Evolutionary conservation across 2,888 invertebrate genomes (phyloP), one percentile per base, ranked within the genome.

Genomic region (Napeogenes inachia): DNA sequence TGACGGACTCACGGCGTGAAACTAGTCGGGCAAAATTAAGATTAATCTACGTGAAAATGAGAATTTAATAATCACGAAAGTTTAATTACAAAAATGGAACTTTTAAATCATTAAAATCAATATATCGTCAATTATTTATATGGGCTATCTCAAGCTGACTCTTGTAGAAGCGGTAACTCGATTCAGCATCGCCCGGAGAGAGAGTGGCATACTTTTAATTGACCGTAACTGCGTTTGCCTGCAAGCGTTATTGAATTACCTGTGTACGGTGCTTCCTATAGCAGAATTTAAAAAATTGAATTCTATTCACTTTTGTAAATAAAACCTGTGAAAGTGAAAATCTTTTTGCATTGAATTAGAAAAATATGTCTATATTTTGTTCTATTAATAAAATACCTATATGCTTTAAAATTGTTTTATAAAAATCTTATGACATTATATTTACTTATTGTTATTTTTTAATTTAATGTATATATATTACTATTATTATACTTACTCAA

Each of bases 161-260:
- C 78, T 77, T 75, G 73, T 69, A 73, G 75, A 74, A 74, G 71
- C 74, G 72, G 82, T 87, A 88, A 87, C 84, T 86, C 78, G 79
- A 87, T 87, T 85, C 80, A 73, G 66, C 71, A 75, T 74, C 77
- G 79, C 74, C 80, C 83, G 82, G 80, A 79, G 82, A 79, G 82
- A 80, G 85, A 87, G 82, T 82, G 81, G 87, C 84, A 85, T 82
- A 89, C 89, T 89, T 89, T 89, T 90, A 90, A 89, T 89, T 89
- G 89, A 82, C 85, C 79, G 82, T 88, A 89, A 89, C 89, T 86
- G 81, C 83, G 83, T 89, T 87, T 83, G 78, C 83, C 84, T 87
- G 86, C 87, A 84, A 87, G 84, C 87, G 81, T 85, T 89, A 89
- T 89, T 84, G 81, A 86, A 84, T 89, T 88, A 88, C 84, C 76